Conservation (phyloP, 2,113 vertebrate genomes). For the Mirza zaza region DNA sequence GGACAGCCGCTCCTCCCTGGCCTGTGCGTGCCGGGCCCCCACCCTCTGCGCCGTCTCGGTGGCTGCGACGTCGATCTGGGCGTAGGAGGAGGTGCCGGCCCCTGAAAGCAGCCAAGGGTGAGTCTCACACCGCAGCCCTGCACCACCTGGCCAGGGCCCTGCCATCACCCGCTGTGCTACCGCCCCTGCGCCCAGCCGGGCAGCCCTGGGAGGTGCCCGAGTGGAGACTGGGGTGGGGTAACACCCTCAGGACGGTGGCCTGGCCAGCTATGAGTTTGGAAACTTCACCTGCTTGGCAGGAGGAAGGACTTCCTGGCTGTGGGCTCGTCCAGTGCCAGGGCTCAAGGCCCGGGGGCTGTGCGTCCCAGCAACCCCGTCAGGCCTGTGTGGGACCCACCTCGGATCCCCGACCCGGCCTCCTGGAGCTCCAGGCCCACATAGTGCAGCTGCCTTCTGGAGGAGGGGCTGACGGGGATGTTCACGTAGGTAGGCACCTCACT, state of each 20-base stretch:
- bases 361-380: neutral
- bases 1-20: conserved; percentile 86
- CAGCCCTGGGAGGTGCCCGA: accelerated
- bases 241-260: neutral
- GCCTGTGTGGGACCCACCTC: conserved; percentile 82
- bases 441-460: conserved; percentile 87
- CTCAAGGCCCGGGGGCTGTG: neutral
- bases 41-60: conserved; percentile 90
- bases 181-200: neutral
- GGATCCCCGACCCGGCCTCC: conserved; percentile 79
- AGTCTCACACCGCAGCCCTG: neutral
- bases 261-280: neutral
- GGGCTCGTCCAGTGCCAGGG: neutral
- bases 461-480: conserved; percentile 90
- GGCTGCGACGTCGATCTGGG: conserved; percentile 89
- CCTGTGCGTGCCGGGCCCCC: conserved; percentile 87
- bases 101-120: conserved; percentile 78
- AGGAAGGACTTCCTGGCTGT: neutral
- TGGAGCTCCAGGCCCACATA: conserved; percentile 90
- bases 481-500: conserved; percentile 82
- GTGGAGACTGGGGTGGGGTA: too few species aligned
- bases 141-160: too few species aligned
- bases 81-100: conserved; percentile 85
- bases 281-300: neutral
- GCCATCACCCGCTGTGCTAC: accelerated